A percentile compares a stretch with the other conserved stretches of the same genome.
Conservation (phyloP, 1,140 invertebrate species). For the Penaeus indicus region DNA sequence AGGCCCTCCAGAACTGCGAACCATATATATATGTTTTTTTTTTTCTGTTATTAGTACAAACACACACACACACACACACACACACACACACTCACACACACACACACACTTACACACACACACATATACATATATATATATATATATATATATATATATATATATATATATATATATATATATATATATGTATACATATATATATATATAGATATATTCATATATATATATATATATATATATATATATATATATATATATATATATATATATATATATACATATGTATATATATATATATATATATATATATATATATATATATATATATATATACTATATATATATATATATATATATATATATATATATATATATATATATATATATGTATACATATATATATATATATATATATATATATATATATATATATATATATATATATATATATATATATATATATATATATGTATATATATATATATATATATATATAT, state of each 20-base stretch:
- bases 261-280: slow-evolving; percentile 7
- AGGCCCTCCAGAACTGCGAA: too few species aligned
- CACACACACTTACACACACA: too few species aligned
- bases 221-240: neutral
- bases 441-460: neutral
- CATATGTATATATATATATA: neutral
- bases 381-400: neutral
- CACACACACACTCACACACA: too few species aligned
- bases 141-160: neutral
- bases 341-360: neutral
- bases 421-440: neutral
- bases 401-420: neutral
- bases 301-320: slow-evolving; percentile 3
- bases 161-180: slow-evolving; percentile 7
- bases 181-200: neutral
- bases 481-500: neutral
- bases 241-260: neutral
- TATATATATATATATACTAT: neutral
- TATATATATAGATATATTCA: neutral
- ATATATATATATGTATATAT: neutral
- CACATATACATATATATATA: neutral
- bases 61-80: too few species aligned
- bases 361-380: neutral
- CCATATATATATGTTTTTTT: too few species aligned
- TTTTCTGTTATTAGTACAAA: too few species aligned